These are phyloP conservation scores for Euzophera pinguis DNA, from an alignment of 2,888 invertebrate genomes.

Conservation along the genomic window DNA sequence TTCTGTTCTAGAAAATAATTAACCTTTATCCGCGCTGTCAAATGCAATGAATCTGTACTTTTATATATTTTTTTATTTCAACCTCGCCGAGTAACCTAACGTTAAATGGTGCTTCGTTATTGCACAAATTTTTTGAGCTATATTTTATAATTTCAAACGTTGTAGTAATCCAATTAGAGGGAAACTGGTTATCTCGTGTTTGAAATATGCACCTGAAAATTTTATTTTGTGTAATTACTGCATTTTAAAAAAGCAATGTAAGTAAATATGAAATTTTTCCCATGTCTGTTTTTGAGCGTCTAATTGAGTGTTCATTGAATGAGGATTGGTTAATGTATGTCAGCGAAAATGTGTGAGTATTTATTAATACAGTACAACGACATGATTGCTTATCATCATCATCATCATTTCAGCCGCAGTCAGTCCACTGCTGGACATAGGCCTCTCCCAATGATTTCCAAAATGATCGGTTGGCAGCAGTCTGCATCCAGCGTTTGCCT, in stretches of 20 bases:
- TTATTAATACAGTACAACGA: too few relatives aligned
- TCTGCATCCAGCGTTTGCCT: too few relatives aligned
- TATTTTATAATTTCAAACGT: neutral
- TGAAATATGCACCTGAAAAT: neutral
- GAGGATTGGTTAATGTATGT: too few relatives aligned
- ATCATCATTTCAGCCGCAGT: too few relatives aligned
- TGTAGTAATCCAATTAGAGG: neutral
- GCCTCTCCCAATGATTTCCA: too few relatives aligned
- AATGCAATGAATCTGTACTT: slow-evolving; percentile 36
- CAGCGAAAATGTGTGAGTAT: too few relatives aligned
- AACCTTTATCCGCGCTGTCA: slow-evolving; percentile 47
- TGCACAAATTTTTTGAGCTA: neutral
- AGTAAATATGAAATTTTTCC: too few relatives aligned
- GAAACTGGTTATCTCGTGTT: neutral
- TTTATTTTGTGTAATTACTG: neutral
- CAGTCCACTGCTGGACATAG: too few relatives aligned
- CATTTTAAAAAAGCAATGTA: neutral
- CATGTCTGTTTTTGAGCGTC: too few relatives aligned
- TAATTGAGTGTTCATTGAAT: too few relatives aligned
- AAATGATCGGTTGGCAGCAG: too few relatives aligned
- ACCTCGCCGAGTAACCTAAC: neutral
- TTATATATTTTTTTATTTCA: slow-evolving; percentile 18
- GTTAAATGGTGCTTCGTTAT: neutral
- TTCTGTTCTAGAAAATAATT: slow-evolving; percentile 51
- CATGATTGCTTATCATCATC: too few relatives aligned